phyloP scores from a whole-genome alignment of 1,140 invertebrate genomes.

The Radopholus similis region DNA sequence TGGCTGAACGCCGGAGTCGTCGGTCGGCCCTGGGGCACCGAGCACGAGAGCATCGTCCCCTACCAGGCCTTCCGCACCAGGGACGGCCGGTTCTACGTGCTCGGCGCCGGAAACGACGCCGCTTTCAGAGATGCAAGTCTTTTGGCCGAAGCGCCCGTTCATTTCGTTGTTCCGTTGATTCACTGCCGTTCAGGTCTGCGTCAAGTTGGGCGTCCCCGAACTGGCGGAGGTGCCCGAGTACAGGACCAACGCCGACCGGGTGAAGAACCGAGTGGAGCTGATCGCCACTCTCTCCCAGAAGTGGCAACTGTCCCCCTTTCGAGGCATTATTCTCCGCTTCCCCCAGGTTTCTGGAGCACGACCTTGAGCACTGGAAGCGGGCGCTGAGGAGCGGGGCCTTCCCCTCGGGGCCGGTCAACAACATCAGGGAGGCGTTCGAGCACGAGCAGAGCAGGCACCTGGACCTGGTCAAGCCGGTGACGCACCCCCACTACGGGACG shows the following conservation, averaged over 20 bases:
- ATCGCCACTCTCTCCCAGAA: conserved; percentile 67
- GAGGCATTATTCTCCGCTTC: background rate
- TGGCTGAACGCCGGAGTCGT: conserved; percentile 79
- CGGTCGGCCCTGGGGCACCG: conserved; percentile 74
- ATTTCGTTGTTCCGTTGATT: background rate
- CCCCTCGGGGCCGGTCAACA: conserved; percentile 84
- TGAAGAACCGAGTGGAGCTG: conserved; percentile 72
- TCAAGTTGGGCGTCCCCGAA: conserved; percentile 67
- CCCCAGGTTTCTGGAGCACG: conserved; percentile 67
- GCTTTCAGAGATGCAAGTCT: conserved; percentile 26
- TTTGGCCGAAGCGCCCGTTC: background rate
- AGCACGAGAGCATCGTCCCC: conserved; percentile 87
- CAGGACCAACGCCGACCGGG: conserved; percentile 71
- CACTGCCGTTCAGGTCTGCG: conserved; percentile 64
- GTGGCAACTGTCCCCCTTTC: conserved; percentile 21
- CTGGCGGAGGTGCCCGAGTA: conserved; percentile 70
- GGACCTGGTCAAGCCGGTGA: conserved; percentile 72
- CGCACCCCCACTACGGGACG: conserved; percentile 70
- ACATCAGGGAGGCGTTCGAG: conserved; percentile 76
- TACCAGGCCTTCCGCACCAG: conserved; percentile 70
- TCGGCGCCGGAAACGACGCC: conserved; percentile 22
- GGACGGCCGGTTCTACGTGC: conserved; percentile 31
- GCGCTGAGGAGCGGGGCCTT: conserved; percentile 73
- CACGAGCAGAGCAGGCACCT: conserved; percentile 66
- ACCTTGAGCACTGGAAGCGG: conserved; percentile 73